Base-by-base conservation (phyloP, 2,797 vertebrate species). In the Phrynocephalus guinanensis region DNA sequence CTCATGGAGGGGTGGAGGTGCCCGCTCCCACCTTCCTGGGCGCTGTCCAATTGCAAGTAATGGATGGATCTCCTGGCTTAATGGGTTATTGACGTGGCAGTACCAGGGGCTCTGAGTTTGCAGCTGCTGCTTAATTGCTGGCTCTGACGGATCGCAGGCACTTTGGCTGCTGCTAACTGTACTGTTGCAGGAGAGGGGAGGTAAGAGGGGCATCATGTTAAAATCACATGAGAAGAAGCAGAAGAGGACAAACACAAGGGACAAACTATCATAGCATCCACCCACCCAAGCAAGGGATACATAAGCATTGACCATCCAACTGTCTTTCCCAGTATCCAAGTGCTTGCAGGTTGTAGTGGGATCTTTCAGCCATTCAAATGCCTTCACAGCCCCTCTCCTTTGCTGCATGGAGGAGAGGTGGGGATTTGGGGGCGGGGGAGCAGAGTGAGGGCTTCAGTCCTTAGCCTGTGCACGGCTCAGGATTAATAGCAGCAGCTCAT, bases 81-180 rank as follows among this genome's bases (percentile, higher is more conserved):
- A 91, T 93, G 80, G 85, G 76, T 85, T 91, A 91, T 91, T 90
- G 90, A 91, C 83, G 73, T 86, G 87, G 75, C 86, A 84, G 52
- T 33, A 89, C 86, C 82, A 77, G 85, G 89, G 90, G 83, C 85
- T 79, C 68, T 82, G 89, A 87, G 84, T 86, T 79, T 86, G 89
- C 90, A 88, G 88, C 88, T 85, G 86, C 87, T 77, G 86, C 85
- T 90, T 91, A 91, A 90, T 89, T 91, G 87, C 87, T 85, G 79
- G 80, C 52, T 66, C 83, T 84, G 89, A 90, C 78, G 89, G 89
- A 91, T 90, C 52, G 82, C 90, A 83, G 86, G 88, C 80, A 71
- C 75, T 84, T 66, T 71, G 76, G 76, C 63, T 73, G 68, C 66
- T 79, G 68, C 66, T 79, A 79, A 84, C 67, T 50, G 44, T 75